phyloP scores from a whole-genome alignment of 1,140 invertebrate genomes.

The Armadillidium nasatum region DNA sequence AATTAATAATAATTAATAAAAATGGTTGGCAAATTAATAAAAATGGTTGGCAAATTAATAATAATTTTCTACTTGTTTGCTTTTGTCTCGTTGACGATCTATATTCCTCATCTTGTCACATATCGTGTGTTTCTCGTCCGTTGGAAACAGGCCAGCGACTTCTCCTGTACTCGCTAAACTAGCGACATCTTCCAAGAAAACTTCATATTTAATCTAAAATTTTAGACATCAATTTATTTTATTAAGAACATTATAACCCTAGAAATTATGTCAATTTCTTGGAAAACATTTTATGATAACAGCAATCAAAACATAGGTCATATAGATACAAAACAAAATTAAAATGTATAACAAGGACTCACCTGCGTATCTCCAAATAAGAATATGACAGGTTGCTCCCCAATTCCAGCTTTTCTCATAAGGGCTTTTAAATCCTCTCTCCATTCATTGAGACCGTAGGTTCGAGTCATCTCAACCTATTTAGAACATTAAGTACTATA shows the following conservation, averaged over 20 bases:
- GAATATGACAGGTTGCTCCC: slow-evolving; percentile 83
- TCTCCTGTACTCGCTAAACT: slow-evolving; percentile 91
- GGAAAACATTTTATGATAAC: not conserved
- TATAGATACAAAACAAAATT: not conserved
- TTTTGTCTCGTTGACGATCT: slow-evolving; percentile 82
- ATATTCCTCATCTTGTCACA: slow-evolving; percentile 90
- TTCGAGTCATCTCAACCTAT: slow-evolving; percentile 83
- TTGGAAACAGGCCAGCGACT: slow-evolving; percentile 81
- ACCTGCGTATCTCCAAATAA: slow-evolving; percentile 85
- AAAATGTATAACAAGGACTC: slow-evolving; percentile 24
- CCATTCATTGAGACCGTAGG: slow-evolving; percentile 79
- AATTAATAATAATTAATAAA: too few species aligned
- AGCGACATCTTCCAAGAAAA: slow-evolving; percentile 88
- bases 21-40: too few species aligned
- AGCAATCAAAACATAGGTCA: not conserved
- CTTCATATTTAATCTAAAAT: slow-evolving; percentile 81
- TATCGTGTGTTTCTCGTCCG: slow-evolving; percentile 85
- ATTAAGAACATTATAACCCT: not conserved
- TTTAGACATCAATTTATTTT: not conserved
- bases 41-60: not conserved
- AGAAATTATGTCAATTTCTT: too few species aligned
- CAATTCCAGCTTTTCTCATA: slow-evolving; percentile 68
- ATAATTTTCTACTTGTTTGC: slow-evolving; percentile 62
- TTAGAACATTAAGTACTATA: too few species aligned
- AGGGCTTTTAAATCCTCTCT: slow-evolving; percentile 82